Conservation (phyloP, 2,113 vertebrate species). For the Podilymbus podiceps region DNA sequence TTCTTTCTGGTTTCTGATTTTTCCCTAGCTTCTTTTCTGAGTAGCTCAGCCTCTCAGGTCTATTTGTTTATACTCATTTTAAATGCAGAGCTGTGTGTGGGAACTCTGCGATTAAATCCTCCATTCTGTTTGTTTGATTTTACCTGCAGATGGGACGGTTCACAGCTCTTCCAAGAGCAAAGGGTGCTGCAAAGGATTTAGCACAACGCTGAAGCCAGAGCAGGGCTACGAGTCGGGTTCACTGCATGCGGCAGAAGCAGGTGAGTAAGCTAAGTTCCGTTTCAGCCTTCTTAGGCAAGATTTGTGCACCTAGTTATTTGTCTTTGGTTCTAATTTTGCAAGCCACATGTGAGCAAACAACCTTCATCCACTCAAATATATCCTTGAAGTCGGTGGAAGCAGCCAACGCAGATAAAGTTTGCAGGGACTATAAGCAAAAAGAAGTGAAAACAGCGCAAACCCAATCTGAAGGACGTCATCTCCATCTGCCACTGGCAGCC, state of each 20-base stretch:
- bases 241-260: background rate
- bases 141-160: background rate
- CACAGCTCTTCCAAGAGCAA: background rate
- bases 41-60: background rate
- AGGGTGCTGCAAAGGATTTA: background rate
- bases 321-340: background rate
- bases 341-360: background rate
- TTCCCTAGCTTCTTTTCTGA: background rate
- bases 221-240: background rate
- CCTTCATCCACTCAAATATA: background rate
- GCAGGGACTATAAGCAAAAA: background rate
- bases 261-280: background rate
- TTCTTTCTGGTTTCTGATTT: background rate
- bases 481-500: background rate
- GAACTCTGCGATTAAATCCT: background rate
- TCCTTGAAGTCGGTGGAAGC: background rate
- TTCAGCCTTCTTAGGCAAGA: background rate
- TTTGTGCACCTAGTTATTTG: background rate
- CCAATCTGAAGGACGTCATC: background rate
- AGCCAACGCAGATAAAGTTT: background rate
- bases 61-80: conserved; percentile 6
- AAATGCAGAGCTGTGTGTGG: background rate
- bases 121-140: conserved; percentile 1
- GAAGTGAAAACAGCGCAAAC: background rate
- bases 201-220: background rate